Conservation (phyloP, 2,113 vertebrate genomes). For the Maccullochella peelii region DNA sequence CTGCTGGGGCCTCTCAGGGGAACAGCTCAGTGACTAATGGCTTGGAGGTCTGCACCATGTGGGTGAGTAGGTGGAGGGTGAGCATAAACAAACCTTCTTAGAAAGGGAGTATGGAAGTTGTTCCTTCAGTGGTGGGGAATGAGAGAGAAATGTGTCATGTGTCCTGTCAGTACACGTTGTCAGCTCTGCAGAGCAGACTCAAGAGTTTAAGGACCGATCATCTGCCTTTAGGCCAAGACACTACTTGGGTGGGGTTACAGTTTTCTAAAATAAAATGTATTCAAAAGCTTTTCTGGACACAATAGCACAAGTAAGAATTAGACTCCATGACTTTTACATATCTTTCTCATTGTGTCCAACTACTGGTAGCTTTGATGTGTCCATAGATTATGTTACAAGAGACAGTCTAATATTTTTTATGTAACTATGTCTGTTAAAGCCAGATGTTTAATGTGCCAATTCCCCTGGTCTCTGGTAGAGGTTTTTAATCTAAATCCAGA, state of each 20-base stretch:
- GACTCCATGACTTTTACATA: not conserved
- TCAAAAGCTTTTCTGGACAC: not conserved
- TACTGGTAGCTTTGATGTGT: not conserved
- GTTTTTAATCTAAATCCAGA: not conserved
- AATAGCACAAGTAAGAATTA: not conserved
- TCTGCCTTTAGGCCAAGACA: no score
- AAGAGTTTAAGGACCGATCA: no score
- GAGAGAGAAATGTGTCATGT: no score
- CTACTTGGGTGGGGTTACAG: no score
- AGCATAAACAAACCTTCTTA: not conserved
- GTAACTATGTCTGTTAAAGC: not conserved
- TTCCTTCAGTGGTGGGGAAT: no score
- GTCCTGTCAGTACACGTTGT: no score
- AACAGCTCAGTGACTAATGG: not conserved
- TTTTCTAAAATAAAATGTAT: not conserved
- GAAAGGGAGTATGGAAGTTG: not conserved
- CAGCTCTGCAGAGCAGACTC: no score
- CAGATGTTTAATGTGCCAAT: not conserved
- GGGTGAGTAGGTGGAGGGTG: conserved; percentile 10
- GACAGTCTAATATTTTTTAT: not conserved
- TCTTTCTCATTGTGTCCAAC: not conserved
- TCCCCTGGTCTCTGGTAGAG: not conserved
- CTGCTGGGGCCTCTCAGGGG: not conserved
- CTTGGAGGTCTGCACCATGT: not conserved
- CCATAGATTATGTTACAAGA: no score